phyloP scores from a whole-genome alignment of 2,113 vertebrate genomes.

The Stegostoma tigrinum region DNA sequence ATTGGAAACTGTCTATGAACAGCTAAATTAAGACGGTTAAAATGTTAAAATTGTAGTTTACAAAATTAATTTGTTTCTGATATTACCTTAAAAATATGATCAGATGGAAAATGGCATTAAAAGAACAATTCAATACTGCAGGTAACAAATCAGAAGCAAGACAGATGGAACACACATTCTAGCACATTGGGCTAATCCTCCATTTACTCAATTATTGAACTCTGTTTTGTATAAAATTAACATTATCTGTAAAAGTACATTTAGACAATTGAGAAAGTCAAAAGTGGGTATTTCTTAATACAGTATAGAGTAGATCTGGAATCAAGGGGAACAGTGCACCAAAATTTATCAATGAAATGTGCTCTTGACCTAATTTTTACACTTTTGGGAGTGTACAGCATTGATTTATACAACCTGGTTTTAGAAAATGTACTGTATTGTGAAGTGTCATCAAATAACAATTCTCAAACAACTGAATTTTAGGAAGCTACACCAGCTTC shows the following conservation, averaged over 20 bases:
- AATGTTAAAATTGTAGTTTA: conserved; percentile 13
- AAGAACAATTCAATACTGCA: conserved; percentile 29
- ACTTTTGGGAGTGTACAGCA: conserved; percentile 30
- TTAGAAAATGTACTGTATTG: neutral
- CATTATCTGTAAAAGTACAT: conserved; percentile 37
- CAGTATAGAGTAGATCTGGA: conserved; percentile 28
- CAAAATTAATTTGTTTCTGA: conserved; percentile 31
- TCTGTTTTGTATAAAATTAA: conserved; percentile 37
- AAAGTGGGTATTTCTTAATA: conserved; percentile 23
- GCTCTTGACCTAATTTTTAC: conserved; percentile 26
- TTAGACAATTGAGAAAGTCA: conserved; percentile 35
- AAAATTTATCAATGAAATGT: conserved; percentile 33
- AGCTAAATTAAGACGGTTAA: conserved; percentile 10
- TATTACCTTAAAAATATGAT: conserved; percentile 10
- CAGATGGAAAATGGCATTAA: conserved; percentile 28
- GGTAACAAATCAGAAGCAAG: conserved; percentile 35
- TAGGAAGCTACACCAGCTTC: neutral
- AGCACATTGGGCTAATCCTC: conserved; percentile 34
- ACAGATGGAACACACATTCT: conserved; percentile 34
- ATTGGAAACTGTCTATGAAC: conserved; percentile 10
- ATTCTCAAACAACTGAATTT: conserved; percentile 21
- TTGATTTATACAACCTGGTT: conserved; percentile 27
- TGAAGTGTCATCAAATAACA: conserved; percentile 1
- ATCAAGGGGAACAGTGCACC: conserved; percentile 10
- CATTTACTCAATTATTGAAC: conserved; percentile 30